Evolutionary conservation across 1,140 invertebrate species (phyloP), one percentile per base, ranked within the genome.

Genomic region (Sitobion miscanthi): DNA sequence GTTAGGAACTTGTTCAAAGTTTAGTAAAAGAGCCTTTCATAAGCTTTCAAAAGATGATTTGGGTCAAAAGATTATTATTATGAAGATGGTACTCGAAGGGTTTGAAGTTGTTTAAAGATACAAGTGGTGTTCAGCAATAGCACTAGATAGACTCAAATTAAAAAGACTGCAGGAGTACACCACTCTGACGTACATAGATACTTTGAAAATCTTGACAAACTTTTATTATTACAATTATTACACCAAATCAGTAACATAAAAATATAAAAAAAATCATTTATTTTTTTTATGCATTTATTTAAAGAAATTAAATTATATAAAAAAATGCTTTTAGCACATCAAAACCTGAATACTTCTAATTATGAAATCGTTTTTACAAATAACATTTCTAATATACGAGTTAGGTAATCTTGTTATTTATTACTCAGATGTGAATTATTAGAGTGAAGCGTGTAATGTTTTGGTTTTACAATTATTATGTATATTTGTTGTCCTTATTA

Each of bases 61-160:
- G 87, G 87, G 87, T 89, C 49, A 89, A 89, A 89, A 89, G 87
- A 89, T 89, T 89, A 54, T 38, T 89, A 54, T 89, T 49, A 87
- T 25, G 62, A 89, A 35, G 52, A 89, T 57, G 87, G 45, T 54
- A 89, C 52, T 49, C 86, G 86, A 35, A 88, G 47, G 52, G 52
- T 89, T 89, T 57, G 35, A 54, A 89, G 87, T 89, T 54, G 47
- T 89, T 89, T 38, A 54, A 57, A 54, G 87, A 88, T 88, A 88
- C 87, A 89, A 54, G 87, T 57, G 38, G 52, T 54, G 49, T 35
- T 89, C n/a, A 35, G 3, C 7, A 14, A 89, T 54, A 54, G 52
- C 6, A 87, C 9, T 87, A 21, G 20, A n/a, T 47, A 23, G 35
- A 89, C 49, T 89, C 38, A 25, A 47, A 47, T 88, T 88, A 89